Base-by-base conservation (phyloP, 1,140 invertebrate species). In the Olivierus martensii region DNA sequence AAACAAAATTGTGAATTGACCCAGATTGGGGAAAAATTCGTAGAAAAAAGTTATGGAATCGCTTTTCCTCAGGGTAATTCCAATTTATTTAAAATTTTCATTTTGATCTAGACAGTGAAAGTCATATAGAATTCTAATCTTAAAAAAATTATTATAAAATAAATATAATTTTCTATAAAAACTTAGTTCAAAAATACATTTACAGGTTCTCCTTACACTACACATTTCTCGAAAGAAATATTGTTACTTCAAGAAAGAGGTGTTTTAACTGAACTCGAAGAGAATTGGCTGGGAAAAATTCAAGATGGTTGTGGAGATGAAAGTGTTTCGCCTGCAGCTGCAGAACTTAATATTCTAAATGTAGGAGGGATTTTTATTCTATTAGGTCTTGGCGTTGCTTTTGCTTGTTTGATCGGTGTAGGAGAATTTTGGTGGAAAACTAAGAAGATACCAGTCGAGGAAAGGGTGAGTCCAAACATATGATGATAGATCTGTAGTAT, bases 41-140 rank as follows among this genome's bases (percentile, higher is more conserved):
- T 89, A 65, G 66, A 64, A 19, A 74, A 74, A 61, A 56, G 79
- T 61, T 90, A 92, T 66, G 87, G 87, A 46, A 88, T 92, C 52
- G 88, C 86, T 15, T 83, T 87, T 73, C 84, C 85, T 41, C 86
- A 85, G 63, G 87, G 87, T 90, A 75, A 78, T 22, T 43, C 17
- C 4, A 43, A 4, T 43, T 28, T 28, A 28, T 28, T 9, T 6
- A 28, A 28, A 28, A 28, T 28, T 28, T 28, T 28, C 28, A 28
- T 28, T 28, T 28, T 28, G 4, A 28, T 28, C 28, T 28, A 28
- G 9, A 28, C 4, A 28, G 28, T 28, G 28, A 28, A 28, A n/a
- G n/a, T n/a, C n/a, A n/a, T 28, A 28, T n/a, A 28, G 9, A 28
- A 28, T 28, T 28, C 2, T 28, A 28, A 28, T 9, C 28, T 28